Conservation (phyloP, 2,888 invertebrate species). For the Scelioninae gen. 1 region DNA sequence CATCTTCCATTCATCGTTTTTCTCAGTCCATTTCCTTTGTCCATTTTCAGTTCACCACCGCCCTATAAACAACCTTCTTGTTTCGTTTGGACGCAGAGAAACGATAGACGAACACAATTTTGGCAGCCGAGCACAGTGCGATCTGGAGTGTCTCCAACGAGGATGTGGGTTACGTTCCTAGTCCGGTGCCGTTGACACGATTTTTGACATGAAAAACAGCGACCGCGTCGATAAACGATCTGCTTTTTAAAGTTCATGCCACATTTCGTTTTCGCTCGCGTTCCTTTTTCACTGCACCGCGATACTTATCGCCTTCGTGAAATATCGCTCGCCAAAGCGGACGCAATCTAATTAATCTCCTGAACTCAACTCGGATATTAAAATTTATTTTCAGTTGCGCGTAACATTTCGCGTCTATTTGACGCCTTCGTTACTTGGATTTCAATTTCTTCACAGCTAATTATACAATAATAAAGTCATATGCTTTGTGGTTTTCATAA, state of each 20-base stretch:
- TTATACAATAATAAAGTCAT: too few species aligned
- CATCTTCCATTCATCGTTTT: too few species aligned
- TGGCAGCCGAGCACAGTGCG: slow-evolving; percentile 47
- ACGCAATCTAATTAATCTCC: slow-evolving; percentile 37
- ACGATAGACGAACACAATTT: slow-evolving; percentile 50
- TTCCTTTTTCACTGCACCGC: slow-evolving; percentile 3
- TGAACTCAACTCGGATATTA: slow-evolving; percentile 13
- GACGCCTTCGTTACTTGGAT: neutral
- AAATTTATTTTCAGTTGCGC: neutral
- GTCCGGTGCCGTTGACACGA: slow-evolving; percentile 76
- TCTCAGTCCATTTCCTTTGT: neutral
- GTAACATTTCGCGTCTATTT: neutral
- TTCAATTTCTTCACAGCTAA: too few species aligned
- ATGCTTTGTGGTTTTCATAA: too few species aligned
- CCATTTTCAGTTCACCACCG: slow-evolving; percentile 3
- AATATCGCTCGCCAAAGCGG: slow-evolving; percentile 26
- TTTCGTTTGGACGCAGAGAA: slow-evolving; percentile 11
- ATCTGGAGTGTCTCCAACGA: slow-evolving; percentile 80
- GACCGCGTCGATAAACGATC: slow-evolving; percentile 51
- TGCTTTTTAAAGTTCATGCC: slow-evolving; percentile 22
- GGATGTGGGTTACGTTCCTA: slow-evolving; percentile 80
- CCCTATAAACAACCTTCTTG: slow-evolving; percentile 10
- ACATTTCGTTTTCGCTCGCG: slow-evolving; percentile 7
- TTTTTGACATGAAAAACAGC: slow-evolving; percentile 56
- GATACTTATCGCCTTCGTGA: slow-evolving; percentile 32